Conservation (phyloP, 1,140 invertebrate species). For the Tetramorium alpestre region DNA sequence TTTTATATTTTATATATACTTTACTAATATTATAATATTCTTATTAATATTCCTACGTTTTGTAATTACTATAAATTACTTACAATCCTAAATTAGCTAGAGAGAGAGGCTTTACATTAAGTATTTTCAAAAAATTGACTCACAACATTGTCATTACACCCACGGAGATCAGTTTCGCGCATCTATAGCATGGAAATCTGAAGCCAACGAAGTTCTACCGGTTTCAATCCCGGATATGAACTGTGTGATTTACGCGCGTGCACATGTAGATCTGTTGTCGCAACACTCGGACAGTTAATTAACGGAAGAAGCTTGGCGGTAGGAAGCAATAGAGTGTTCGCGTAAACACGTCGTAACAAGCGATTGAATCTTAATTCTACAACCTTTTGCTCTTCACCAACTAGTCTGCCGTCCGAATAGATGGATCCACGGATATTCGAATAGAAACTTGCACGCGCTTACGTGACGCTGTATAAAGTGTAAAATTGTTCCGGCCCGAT, state of each 20-base stretch:
- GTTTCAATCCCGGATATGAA: conserved; percentile 54
- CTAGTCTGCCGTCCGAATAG: not conserved
- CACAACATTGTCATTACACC: conserved; percentile 21
- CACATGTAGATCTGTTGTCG: conserved; percentile 31
- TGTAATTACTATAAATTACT: conserved; percentile 28
- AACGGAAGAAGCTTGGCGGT: conserved; percentile 42
- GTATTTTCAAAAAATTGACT: conserved; percentile 28
- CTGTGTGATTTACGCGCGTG: conserved; percentile 60
- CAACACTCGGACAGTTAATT: conserved; percentile 8
- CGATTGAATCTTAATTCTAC: conserved; percentile 26
- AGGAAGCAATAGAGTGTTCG: conserved; percentile 6
- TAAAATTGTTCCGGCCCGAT: conserved; percentile 37
- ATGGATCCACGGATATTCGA: conserved; percentile 13
- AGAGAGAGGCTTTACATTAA: conserved; percentile 14
- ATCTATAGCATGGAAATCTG: conserved; percentile 43
- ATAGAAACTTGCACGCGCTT: conserved; percentile 43
- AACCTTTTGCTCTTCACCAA: not conserved
- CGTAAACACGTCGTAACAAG: conserved; percentile 8
- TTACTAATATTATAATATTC: conserved; percentile 22
- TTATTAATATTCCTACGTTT: conserved; percentile 9
- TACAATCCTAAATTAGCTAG: conserved; percentile 22
- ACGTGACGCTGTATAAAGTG: conserved; percentile 45
- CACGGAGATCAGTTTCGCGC: conserved; percentile 27
- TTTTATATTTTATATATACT: conserved; percentile 1
- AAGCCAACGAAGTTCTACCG: conserved; percentile 23